Evolutionary conservation across 1,140 invertebrate genomes (phyloP), one percentile per base, ranked within the genome.

Genomic region (Hylaeus volcanicus): DNA sequence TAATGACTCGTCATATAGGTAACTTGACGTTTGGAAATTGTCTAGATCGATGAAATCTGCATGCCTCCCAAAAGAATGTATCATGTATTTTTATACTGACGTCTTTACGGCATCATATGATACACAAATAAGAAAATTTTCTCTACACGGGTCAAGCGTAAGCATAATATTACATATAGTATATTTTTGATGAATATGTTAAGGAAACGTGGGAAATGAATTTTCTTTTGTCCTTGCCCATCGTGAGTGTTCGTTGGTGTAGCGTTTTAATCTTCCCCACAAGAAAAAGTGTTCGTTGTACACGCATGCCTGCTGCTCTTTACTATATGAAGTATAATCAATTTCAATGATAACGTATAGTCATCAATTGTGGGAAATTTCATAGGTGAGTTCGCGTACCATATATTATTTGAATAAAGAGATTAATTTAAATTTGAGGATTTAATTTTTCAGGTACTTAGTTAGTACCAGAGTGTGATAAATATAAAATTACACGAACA

Each of bases 261-360:
- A 89, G 80, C 71, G 74, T 86, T 85, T 82, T 83, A 86, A 89
- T 84, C 65, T 83, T 82, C 64, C 86, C 68, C 89, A 87, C 88
- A 86, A 81, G 80, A 81, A 61, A 66, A 74, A 77, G 76, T 76
- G 72, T 85, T 82, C 83, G 85, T 90, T 87, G 82, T 88, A 87
- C 87, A 84, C 88, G 90, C 89, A 90, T 91, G 90, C 85, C 89
- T 89, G 88, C 81, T 90, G 85, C 85, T 89, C 88, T 85, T 84
- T 88, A 86, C 63, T 45, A 69, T 74, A 56, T 72, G 64, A 74
- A 81, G 26, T 85, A 86, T 81, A 71, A 77, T 43, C 41, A 74
- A 84, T 63, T 77, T 76, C 48, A 55, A 66, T 43, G 77, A 43
- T 81, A 64, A 78, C 45, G 75, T 37, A 60, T 83, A 71, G 60